Evolutionary conservation across 2,888 invertebrate genomes (phyloP), one percentile per base, ranked within the genome.

Genomic region (Sarcophaga variegata): DNA sequence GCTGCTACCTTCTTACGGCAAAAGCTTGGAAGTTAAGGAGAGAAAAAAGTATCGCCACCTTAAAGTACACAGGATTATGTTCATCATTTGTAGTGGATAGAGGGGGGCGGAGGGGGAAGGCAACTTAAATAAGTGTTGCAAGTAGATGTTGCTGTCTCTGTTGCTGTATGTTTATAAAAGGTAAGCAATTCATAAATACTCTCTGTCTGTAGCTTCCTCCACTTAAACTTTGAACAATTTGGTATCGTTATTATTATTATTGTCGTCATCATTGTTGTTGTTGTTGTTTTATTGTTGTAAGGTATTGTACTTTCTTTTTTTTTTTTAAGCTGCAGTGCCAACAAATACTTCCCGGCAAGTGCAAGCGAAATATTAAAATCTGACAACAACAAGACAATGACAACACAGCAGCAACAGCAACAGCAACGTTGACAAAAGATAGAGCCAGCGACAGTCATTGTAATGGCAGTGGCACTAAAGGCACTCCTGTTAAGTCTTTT

Each of bases 141-240:
- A 70, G 64, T 20, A 71, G 37, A 63, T 60, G 27, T n/a, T 8
- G 22, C n/a, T 11, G 27, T n/a, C 2, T 20, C 22, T 14, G 54
- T 54, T 54, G 14, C 3, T 54, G 14, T 14, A n/a, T 20, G 37
- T 37, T 37, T 37, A 37, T 49, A 62, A 10, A 45, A 64, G 8
- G 63, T 64, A 11, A 78, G 37, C 79, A 79, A 69, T 74, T 79
- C 69, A 79, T 70, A 80, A 80, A 80, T 62, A 6, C 22, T 25
- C 45, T 17, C 22, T 20, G 22, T 69, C 62, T 70, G 5, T 22
- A 70, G 27, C 49, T 62, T 66, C n/a, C 17, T 20, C 66, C 71
- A 85, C 84, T 85, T 85, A 71, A 81, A 85, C 76, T 76, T 71
- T 67, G 37, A 76, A 62, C 80, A 81, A 75, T 81, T 85, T 64